Evolutionary conservation across 2,888 invertebrate species (phyloP).

Genomic region (Heliconius erato): DNA sequence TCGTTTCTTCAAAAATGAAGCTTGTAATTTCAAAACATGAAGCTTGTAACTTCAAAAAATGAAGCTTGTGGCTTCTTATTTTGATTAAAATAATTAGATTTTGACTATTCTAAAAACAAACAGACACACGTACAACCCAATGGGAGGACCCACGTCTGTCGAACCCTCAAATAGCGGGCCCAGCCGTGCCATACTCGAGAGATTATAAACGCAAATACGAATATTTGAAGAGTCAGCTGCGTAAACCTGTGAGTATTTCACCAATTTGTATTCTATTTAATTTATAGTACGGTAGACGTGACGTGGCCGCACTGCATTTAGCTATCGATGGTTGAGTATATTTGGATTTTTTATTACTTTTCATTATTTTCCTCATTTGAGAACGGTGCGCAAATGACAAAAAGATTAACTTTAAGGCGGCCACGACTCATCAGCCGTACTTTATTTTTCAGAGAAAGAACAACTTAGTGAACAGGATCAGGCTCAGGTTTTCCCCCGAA

Average conservation of each 20-base stretch:
- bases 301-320: neutral
- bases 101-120: neutral
- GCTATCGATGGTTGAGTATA: no score
- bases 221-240: slow-evolving; percentile 97
- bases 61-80: neutral
- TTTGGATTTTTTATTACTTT: no score
- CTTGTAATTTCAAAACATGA: no score
- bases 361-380: no score
- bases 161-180: slow-evolving; percentile 98
- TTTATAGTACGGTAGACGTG: neutral
- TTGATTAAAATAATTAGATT: neutral
- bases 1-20: no score
- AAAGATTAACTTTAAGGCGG: no score
- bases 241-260: slow-evolving; percentile 91
- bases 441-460: no score
- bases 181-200: slow-evolving; percentile 98
- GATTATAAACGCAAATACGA: slow-evolving; percentile 99
- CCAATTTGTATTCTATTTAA: neutral
- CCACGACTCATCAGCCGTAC: no score
- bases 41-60: neutral
- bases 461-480: no score
- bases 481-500: no score
- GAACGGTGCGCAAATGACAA: no score
- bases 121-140: slow-evolving; percentile 98
- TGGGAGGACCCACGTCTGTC: slow-evolving; percentile 99